These are phyloP conservation scores for Portunus trituberculatus DNA, from an alignment of 1,140 invertebrate species.

Conservation along the genomic window DNA sequence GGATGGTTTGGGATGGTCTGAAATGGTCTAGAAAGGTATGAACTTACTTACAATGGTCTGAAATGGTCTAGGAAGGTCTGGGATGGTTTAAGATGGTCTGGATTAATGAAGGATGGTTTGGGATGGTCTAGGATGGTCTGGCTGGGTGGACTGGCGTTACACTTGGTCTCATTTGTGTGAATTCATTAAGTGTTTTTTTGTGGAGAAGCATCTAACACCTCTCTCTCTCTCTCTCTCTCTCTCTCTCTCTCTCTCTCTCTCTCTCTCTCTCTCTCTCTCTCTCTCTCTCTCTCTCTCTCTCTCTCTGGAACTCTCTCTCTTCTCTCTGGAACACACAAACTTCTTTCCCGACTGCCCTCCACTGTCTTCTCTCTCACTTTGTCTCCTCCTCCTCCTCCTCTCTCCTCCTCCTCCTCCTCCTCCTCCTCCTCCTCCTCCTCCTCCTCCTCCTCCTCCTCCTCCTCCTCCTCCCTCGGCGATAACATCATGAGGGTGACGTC, in stretches of 20 bases:
- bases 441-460: background rate
- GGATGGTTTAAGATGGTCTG: too few species aligned
- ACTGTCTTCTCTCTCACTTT: background rate
- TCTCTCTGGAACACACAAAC: too few species aligned
- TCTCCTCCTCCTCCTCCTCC: background rate
- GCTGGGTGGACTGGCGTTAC: too few species aligned
- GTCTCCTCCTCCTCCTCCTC: too few species aligned
- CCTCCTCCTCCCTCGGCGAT: background rate
- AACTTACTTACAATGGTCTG: too few species aligned
- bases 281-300: too few species aligned
- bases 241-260: background rate
- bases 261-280: background rate
- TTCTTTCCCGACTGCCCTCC: background rate
- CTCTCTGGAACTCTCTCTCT: too few species aligned
- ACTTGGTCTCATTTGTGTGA: constrained; percentile 10
- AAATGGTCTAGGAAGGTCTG: too few species aligned
- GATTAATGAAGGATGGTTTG: too few species aligned
- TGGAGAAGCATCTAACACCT: background rate
- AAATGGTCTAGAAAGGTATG: too few species aligned
- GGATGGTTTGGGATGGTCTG: too few species aligned
- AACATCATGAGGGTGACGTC: constrained; percentile 9
- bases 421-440: background rate
- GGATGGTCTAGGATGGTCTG: too few species aligned
- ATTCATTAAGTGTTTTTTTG: constrained; percentile 27
- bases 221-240: background rate